These are phyloP conservation scores for Sialis fuliginosa DNA, from an alignment of 2,888 invertebrate genomes.

Conservation along the genomic window DNA sequence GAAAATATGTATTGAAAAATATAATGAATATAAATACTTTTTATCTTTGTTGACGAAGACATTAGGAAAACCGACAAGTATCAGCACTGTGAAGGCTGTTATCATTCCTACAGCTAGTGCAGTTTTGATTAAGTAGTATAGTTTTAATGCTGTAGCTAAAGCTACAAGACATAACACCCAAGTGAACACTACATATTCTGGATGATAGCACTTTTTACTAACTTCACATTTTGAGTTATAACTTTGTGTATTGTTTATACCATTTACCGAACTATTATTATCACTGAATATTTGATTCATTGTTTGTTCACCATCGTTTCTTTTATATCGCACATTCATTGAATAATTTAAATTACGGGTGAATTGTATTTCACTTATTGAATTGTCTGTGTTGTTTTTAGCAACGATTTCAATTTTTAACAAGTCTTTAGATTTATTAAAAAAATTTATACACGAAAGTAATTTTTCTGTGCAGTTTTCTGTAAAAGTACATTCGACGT, in stretches of 20 bases:
- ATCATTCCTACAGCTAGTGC: slow-evolving; percentile 61
- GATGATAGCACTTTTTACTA: slow-evolving; percentile 22
- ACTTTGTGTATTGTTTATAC: neutral
- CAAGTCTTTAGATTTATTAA: too few species aligned
- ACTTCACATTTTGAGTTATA: neutral
- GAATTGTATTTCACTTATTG: neutral
- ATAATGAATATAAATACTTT: too few species aligned
- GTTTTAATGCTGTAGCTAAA: slow-evolving; percentile 76
- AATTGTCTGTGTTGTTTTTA: too few species aligned
- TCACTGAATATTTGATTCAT: neutral
- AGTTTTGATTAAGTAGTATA: slow-evolving; percentile 76
- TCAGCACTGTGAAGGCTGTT: slow-evolving; percentile 51
- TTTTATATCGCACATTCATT: neutral
- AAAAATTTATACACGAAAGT: too few species aligned
- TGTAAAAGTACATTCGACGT: too few species aligned
- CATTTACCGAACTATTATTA: neutral
- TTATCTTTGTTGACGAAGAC: slow-evolving; percentile 22
- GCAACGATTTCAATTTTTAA: too few species aligned
- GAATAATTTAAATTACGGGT: neutral
- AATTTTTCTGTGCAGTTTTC: too few species aligned
- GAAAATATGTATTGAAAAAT: too few species aligned
- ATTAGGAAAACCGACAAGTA: slow-evolving; percentile 37
- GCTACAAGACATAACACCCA: slow-evolving; percentile 87
- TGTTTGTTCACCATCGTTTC: neutral
- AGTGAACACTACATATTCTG: slow-evolving; percentile 84